phyloP scores from a whole-genome alignment of 2,888 invertebrate genomes.

The Nowickia ferox region DNA sequence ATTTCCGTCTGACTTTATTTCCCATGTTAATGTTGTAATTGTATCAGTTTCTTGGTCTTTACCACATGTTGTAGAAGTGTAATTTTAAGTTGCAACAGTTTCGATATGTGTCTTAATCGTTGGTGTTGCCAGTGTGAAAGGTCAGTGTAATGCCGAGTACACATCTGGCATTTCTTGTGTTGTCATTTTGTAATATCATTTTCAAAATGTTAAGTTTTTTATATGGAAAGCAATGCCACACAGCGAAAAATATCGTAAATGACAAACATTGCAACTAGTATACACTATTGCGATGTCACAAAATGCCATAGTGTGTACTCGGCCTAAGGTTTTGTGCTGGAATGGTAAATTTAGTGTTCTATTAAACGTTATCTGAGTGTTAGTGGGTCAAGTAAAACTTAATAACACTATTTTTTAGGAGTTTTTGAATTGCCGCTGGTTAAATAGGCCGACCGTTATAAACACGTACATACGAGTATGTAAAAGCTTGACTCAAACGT shows the following conservation, averaged over 20 bases:
- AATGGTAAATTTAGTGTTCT: not conserved
- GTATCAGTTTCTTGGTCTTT: not conserved
- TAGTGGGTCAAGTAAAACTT: not conserved
- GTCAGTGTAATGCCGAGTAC: conserved; percentile 22
- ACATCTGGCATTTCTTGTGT: too few relatives aligned
- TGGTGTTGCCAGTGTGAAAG: not conserved
- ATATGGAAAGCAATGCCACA: too few relatives aligned
- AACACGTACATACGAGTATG: too few relatives aligned
- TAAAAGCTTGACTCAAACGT: too few relatives aligned
- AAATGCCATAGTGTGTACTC: too few relatives aligned
- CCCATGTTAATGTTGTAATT: conserved; percentile 29
- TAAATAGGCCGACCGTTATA: too few relatives aligned
- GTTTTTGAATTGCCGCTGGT: too few relatives aligned
- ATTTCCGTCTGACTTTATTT: conserved; percentile 56
- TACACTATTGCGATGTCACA: too few relatives aligned
- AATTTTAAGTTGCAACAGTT: conserved; percentile 16
- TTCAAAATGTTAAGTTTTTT: too few relatives aligned
- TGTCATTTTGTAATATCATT: too few relatives aligned
- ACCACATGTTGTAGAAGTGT: not conserved
- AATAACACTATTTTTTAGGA: not conserved
- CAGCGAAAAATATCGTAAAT: too few relatives aligned
- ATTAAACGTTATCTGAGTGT: not conserved
- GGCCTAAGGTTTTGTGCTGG: not conserved
- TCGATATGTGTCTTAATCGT: not conserved
- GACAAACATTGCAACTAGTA: too few relatives aligned